Percentiles rank a stretch among this genome's conserved stretches.
These are phyloP conservation scores for Pristionchus mayeri DNA, from an alignment of 2,888 invertebrate genomes.

Conservation along the genomic window DNA sequence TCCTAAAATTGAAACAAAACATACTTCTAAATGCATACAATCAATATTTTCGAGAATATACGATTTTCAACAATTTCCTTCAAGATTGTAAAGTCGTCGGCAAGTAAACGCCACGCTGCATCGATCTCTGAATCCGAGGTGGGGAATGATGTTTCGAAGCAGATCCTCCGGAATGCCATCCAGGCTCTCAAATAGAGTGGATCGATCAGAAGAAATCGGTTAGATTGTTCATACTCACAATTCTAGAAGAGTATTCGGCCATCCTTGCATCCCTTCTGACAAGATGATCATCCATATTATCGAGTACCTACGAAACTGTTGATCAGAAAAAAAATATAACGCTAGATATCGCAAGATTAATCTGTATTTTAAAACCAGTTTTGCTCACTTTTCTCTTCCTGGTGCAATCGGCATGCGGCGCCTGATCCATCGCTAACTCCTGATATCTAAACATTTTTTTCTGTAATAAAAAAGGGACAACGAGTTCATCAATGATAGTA, in stretches of 20 bases:
- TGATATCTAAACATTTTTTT: no score
- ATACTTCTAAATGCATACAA: no score
- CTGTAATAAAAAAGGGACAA: no score
- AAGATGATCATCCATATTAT: not conserved
- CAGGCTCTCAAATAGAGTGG: not conserved
- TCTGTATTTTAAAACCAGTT: not conserved
- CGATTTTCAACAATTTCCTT: no score
- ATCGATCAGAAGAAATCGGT: not conserved
- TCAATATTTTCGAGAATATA: no score
- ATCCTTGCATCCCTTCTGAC: not conserved
- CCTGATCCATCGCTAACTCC: no score
- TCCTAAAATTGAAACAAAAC: no score
- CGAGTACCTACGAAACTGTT: not conserved
- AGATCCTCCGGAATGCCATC: not conserved
- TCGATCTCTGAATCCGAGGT: not conserved
- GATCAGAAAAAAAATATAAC: not conserved
- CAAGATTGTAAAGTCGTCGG: not conserved
- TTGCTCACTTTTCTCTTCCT: no score
- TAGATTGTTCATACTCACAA: not conserved
- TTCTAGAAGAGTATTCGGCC: not conserved
- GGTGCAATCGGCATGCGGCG: no score
- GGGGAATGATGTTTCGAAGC: not conserved
- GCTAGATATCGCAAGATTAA: not conserved
- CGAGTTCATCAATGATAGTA: no score
- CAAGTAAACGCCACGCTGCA: not conserved